Percentiles rank a stretch among this genome's conserved stretches.
Evolutionary conservation across 92 coral and sea anemone genomes (phyloP).

Genomic region (Chrysogorgia sp.): DNA sequence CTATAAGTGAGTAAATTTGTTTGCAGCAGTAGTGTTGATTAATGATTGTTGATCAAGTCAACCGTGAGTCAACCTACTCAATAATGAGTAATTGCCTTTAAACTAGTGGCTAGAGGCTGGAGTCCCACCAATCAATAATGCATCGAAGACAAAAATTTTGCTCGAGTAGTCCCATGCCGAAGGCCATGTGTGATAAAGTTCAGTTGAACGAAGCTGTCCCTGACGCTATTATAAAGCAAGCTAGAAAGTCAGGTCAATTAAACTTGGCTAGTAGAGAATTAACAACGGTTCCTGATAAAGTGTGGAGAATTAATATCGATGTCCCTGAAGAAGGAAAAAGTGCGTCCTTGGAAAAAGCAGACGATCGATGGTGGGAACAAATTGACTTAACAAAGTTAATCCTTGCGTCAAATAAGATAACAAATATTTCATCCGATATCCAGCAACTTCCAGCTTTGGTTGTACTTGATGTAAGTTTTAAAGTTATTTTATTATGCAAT

Average conservation of each 20-base stretch:
- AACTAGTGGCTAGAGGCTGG: not conserved
- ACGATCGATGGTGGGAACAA: slow-evolving; percentile 95
- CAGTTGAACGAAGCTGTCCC: slow-evolving; percentile 61
- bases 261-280: slow-evolving; percentile 85
- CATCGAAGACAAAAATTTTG: slow-evolving; percentile 34
- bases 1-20: not conserved
- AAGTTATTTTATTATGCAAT: too few species aligned
- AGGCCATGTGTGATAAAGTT: not conserved
- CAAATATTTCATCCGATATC: slow-evolving; percentile 71
- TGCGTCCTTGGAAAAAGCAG: slow-evolving; percentile 78
- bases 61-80: too few species aligned
- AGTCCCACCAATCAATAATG: not conserved
- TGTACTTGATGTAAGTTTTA: slow-evolving; percentile 83
- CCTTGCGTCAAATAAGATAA: slow-evolving; percentile 82
- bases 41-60: too few species aligned
- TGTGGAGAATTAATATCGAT: slow-evolving; percentile 87
- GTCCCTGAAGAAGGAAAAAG: slow-evolving; percentile 82
- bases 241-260: slow-evolving; percentile 89
- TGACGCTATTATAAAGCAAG: slow-evolving; percentile 82
- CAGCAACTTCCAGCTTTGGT: slow-evolving; percentile 74
- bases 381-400: slow-evolving; percentile 82
- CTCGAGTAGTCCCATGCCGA: not conserved
- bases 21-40: too few species aligned
- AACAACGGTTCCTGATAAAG: slow-evolving; percentile 76
- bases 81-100: too few species aligned